Conservation (phyloP, 2,888 invertebrate genomes). For the Eupithecia dodoneata region DNA sequence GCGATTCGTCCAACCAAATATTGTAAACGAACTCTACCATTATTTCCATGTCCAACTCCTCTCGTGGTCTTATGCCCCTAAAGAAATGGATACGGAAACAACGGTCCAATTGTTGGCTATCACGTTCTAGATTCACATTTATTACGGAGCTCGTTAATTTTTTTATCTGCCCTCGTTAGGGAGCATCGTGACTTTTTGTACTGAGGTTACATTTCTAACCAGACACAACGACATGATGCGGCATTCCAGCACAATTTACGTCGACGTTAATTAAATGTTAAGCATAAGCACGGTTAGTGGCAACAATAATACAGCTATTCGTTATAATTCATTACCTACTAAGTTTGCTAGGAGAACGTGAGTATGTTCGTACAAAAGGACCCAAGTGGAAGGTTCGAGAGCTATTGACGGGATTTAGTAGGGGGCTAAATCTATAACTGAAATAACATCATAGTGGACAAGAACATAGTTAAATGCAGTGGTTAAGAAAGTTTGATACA, state of each 20-base stretch:
- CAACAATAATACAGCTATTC: background rate
- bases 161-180: constrained; percentile 55
- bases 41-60: background rate
- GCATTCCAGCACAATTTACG: constrained; percentile 22
- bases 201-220: constrained; percentile 26
- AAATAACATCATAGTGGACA: background rate
- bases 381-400: background rate
- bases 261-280: background rate
- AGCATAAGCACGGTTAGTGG: background rate
- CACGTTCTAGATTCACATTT: constrained; percentile 59
- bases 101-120: constrained; percentile 48
- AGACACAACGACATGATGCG: constrained; percentile 32
- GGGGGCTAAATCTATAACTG: background rate
- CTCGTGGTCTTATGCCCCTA: constrained; percentile 8
- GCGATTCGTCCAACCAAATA: background rate
- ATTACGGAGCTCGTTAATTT: constrained; percentile 59
- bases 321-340: background rate
- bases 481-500: background rate
- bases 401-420: background rate
- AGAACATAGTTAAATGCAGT: background rate
- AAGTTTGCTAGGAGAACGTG: background rate
- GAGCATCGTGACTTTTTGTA: constrained; percentile 41
- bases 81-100: constrained; percentile 49
- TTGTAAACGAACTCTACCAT: background rate
- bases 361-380: background rate